Percentiles rank a stretch among this genome's conserved stretches.
phyloP scores from a whole-genome alignment of 2,113 vertebrate species.

The Potamarius usumacintae region DNA sequence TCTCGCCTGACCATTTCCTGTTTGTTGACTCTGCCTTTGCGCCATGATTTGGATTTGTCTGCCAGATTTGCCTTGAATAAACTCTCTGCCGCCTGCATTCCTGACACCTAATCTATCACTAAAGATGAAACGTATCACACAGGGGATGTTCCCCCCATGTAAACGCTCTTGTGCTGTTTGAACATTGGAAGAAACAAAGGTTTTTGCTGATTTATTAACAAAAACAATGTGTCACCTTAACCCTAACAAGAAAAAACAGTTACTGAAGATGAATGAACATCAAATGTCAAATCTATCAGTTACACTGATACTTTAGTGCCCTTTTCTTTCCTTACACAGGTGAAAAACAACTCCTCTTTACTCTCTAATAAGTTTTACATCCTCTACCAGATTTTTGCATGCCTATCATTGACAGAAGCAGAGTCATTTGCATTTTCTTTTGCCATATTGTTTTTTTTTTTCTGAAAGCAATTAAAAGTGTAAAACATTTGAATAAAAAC shows the following conservation, averaged over 20 bases:
- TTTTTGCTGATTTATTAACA: neutral
- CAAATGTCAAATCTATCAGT: constrained; percentile 15
- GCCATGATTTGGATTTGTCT: too few species aligned
- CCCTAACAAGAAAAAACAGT: neutral
- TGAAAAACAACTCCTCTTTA: neutral
- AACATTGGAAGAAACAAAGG: neutral
- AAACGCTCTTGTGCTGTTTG: neutral
- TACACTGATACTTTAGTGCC: neutral
- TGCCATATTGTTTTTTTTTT: neutral
- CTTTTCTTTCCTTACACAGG: constrained; percentile 8
- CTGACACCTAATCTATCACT: neutral
- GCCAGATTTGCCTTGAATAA: too few species aligned
- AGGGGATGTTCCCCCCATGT: neutral
- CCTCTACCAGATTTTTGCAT: neutral
- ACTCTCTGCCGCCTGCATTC: too few species aligned
- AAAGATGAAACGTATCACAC: neutral
- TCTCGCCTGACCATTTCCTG: too few species aligned
- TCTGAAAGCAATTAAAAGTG: neutral
- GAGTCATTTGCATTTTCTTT: neutral
- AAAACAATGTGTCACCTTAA: neutral
- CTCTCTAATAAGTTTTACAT: neutral
- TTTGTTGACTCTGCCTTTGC: too few species aligned
- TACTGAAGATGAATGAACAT: neutral
- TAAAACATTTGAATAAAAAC: neutral
- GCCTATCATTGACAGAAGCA: neutral